These are phyloP conservation scores for Phalloptychus januarius DNA, from an alignment of 2,797 vertebrate species.

Conservation along the genomic window DNA sequence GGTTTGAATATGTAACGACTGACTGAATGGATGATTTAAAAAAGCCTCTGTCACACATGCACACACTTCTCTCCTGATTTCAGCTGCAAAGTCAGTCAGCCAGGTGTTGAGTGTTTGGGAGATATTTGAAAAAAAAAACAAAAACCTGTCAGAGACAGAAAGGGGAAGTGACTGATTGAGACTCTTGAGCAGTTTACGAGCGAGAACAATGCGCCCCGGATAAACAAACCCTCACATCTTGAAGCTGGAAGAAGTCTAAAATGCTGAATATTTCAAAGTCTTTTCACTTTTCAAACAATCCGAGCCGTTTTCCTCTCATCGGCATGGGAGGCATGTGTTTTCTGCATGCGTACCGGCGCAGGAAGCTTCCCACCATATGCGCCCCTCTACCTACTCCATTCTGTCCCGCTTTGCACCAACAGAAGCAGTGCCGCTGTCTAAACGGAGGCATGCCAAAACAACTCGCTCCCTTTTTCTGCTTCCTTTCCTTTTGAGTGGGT, in stretches of 20 bases:
- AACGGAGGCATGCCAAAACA: slow-evolving; percentile 70
- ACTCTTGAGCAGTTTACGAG: slow-evolving; percentile 71
- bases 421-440: slow-evolving; percentile 58
- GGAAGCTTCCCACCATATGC: slow-evolving; percentile 66
- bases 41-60: slow-evolving; percentile 56
- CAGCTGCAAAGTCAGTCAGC: slow-evolving; percentile 74
- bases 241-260: slow-evolving; percentile 70
- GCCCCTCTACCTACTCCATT: slow-evolving; percentile 56
- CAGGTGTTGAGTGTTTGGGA: slow-evolving; percentile 79
- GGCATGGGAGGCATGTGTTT: slow-evolving; percentile 69
- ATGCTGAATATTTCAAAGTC: slow-evolving; percentile 70
- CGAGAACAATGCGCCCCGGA: slow-evolving; percentile 75
- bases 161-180: slow-evolving; percentile 65
- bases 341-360: slow-evolving; percentile 48
- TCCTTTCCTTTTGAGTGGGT: slow-evolving; percentile 68
- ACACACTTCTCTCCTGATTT: slow-evolving; percentile 67
- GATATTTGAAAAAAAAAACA: slow-evolving; percentile 58
- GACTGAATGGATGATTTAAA: slow-evolving; percentile 73
- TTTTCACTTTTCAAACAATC: slow-evolving; percentile 48
- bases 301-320: slow-evolving; percentile 61
- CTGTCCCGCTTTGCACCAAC: slow-evolving; percentile 49
- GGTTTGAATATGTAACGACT: slow-evolving; percentile 64
- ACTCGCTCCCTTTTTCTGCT: slow-evolving; percentile 64
- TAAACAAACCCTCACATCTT: slow-evolving; percentile 81
- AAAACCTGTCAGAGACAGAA: slow-evolving; percentile 60